Percentiles rank a stretch among this genome's conserved stretches.
phyloP scores from a whole-genome alignment of 2,113 vertebrate genomes.

The Potamarius usumacintae region DNA sequence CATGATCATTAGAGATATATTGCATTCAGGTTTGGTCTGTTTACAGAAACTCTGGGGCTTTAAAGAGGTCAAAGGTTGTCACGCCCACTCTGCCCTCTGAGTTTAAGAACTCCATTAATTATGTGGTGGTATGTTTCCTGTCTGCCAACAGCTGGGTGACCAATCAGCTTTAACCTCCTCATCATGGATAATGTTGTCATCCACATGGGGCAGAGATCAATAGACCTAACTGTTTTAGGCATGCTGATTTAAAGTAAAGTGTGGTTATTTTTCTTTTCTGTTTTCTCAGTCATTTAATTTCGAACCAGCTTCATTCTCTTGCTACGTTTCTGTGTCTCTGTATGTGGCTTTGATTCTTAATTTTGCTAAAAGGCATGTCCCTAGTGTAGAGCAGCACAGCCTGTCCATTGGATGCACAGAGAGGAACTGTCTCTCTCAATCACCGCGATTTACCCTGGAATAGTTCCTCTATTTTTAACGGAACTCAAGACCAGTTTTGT shows the following conservation, averaged over 20 bases:
- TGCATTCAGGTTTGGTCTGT: constrained; percentile 33
- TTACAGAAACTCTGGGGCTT: constrained; percentile 38
- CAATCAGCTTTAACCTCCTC: constrained; percentile 29
- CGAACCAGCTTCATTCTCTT: not conserved
- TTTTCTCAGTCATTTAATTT: not conserved
- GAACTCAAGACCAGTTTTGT: constrained; percentile 16
- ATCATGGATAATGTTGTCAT: constrained; percentile 31
- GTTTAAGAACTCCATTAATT: constrained; percentile 49
- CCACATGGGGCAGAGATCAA: constrained; percentile 3
- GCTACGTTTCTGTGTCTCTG: not conserved
- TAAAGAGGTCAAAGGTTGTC: constrained; percentile 36
- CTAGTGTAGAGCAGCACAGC: not conserved
- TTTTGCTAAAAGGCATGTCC: not conserved
- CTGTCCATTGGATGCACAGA: not conserved
- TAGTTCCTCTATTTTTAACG: constrained; percentile 26
- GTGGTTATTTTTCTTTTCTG: not conserved
- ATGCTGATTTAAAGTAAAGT: not conserved
- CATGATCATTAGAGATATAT: constrained; percentile 9
- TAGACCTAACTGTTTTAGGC: constrained; percentile 18
- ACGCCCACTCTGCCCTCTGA: constrained; percentile 11
- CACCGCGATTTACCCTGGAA: constrained; percentile 9
- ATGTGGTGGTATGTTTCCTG: constrained; percentile 46
- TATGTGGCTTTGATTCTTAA: not conserved
- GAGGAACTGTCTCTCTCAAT: constrained; percentile 6
- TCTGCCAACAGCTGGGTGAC: constrained; percentile 43